These are phyloP conservation scores for Catocala nupta DNA, from an alignment of 2,888 invertebrate species.

Conservation along the genomic window DNA sequence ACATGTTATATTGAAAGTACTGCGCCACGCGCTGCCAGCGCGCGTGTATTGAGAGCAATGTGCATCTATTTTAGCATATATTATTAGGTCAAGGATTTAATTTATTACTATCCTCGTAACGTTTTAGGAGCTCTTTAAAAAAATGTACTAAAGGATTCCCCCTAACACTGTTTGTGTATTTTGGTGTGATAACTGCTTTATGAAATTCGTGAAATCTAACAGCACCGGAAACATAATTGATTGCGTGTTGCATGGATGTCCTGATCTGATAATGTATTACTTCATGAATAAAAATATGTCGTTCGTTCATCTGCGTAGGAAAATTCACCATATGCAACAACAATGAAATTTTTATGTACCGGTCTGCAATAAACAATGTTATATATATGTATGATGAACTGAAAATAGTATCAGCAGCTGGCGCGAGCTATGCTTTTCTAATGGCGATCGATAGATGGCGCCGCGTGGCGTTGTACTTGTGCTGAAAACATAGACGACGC, in stretches of 20 bases:
- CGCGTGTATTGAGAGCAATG: constrained; percentile 76
- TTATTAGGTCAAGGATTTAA: constrained; percentile 83
- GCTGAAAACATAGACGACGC: constrained; percentile 67
- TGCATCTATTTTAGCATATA: constrained; percentile 81
- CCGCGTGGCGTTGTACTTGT: constrained; percentile 60
- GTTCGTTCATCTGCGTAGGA: constrained; percentile 10
- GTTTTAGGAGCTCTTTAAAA: constrained; percentile 38
- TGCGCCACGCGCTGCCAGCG: constrained; percentile 73
- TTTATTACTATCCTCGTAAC: constrained; percentile 55
- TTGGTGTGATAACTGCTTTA: constrained; percentile 17
- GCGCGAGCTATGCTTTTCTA: constrained; percentile 66
- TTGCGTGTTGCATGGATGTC: constrained; percentile 1
- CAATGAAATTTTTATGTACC: constrained; percentile 33
- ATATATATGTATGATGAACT: constrained; percentile 57
- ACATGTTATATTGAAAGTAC: constrained; percentile 60
- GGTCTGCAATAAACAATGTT: constrained; percentile 50
- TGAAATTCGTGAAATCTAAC: constrained; percentile 9
- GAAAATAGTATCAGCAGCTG: constrained; percentile 81
- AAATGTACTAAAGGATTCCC: constrained; percentile 21
- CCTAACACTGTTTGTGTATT: constrained; percentile 12
- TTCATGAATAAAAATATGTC: constrained; percentile 5
- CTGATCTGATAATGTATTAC: constrained; percentile 1
- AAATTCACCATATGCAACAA: constrained; percentile 22
- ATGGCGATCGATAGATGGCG: constrained; percentile 79
- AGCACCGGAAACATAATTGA: constrained; percentile 10